phyloP scores from a whole-genome alignment of 1,140 invertebrate genomes.

The Neodiprion virginianus region DNA sequence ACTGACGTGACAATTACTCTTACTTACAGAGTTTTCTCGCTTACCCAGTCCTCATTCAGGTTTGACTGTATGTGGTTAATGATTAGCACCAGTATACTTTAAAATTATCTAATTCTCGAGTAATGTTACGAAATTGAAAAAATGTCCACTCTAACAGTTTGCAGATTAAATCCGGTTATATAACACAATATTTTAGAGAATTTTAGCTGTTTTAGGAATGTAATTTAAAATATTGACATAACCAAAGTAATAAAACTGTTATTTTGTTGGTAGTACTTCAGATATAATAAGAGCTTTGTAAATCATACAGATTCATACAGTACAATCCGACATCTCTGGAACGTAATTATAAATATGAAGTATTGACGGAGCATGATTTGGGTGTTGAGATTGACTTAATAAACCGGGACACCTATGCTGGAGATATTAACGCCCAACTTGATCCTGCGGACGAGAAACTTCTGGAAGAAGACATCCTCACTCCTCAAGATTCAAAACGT shows the following conservation, averaged over 20 bases:
- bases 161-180: too few species aligned
- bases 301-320: slow-evolving; percentile 81
- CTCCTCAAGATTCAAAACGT: slow-evolving; percentile 87
- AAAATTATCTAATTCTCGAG: too few species aligned
- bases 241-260: background rate
- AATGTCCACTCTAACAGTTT: too few species aligned
- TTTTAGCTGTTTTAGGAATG: slow-evolving; percentile 16
- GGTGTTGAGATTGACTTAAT: slow-evolving; percentile 97
- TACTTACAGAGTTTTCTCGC: background rate
- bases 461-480: slow-evolving; percentile 89
- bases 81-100: slow-evolving; percentile 15
- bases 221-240: background rate
- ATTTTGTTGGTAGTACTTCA: background rate
- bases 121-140: too few species aligned
- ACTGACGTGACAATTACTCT: too few species aligned
- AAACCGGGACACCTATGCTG: slow-evolving; percentile 91
- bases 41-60: too few species aligned
- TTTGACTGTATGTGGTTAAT: too few species aligned
- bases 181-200: background rate
- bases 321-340: slow-evolving; percentile 96
- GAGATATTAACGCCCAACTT: slow-evolving; percentile 74
- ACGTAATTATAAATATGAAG: slow-evolving; percentile 94
- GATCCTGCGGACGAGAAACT: slow-evolving; percentile 92
- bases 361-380: slow-evolving; percentile 95
- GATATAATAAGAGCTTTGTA: too few species aligned